phyloP scores from a whole-genome alignment of 2,888 invertebrate genomes.

The Drosophila mimetica region DNA sequence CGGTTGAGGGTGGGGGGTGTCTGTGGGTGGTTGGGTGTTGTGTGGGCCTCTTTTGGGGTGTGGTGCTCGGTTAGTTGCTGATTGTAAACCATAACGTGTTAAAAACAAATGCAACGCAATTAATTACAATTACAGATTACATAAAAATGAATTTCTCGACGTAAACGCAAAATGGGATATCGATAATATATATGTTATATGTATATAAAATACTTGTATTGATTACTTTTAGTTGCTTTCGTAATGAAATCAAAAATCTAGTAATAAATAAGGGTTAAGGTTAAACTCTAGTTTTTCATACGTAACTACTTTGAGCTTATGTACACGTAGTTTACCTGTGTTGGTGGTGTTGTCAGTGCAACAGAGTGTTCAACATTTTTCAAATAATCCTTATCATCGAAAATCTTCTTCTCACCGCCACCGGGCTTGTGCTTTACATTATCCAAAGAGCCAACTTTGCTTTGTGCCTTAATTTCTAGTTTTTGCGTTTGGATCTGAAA shows the following conservation, averaged over 20 bases:
- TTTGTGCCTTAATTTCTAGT: slow-evolving; percentile 95
- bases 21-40: slow-evolving; percentile 41
- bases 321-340: slow-evolving; percentile 85
- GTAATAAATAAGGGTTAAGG: slow-evolving; percentile 45
- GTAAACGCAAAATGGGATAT: slow-evolving; percentile 73
- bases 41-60: slow-evolving; percentile 40
- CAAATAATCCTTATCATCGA: slow-evolving; percentile 95
- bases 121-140: slow-evolving; percentile 58
- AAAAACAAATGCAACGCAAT: slow-evolving; percentile 49
- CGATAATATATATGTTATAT: slow-evolving; percentile 18
- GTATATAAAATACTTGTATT: slow-evolving; percentile 8
- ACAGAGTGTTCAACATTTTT: slow-evolving; percentile 89
- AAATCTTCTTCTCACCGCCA: slow-evolving; percentile 97
- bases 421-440: slow-evolving; percentile 95
- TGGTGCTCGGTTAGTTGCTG: slow-evolving; percentile 61
- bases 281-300: slow-evolving; percentile 9
- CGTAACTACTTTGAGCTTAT: slow-evolving; percentile 50
- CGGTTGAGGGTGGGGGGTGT: slow-evolving; percentile 34
- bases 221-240: slow-evolving; percentile 22
- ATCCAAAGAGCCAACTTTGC: slow-evolving; percentile 96
- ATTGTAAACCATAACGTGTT: slow-evolving; percentile 38
- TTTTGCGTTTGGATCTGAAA: slow-evolving; percentile 94
- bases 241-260: slow-evolving; percentile 50
- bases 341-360: slow-evolving; percentile 86
- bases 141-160: slow-evolving; percentile 77